Evolutionary conservation across 2,113 vertebrate species (phyloP), one percentile per base, ranked within the genome.

Genomic region (Geococcyx californianus): DNA sequence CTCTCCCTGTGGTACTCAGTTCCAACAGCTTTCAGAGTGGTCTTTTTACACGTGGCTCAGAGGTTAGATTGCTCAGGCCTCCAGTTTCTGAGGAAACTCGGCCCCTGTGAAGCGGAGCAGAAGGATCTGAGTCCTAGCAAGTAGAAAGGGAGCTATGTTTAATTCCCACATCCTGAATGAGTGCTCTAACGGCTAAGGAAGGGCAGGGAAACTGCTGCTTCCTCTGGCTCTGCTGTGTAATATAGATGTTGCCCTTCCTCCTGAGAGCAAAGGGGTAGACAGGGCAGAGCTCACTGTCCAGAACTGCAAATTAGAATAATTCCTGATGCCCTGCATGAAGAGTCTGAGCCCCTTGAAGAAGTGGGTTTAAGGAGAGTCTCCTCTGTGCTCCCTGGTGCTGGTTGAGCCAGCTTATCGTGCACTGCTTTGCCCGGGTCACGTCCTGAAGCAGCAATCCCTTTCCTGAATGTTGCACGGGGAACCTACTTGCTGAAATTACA

Each of bases 121-220:
- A 68, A 68, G 66, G 81, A 82, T 82, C 49, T 5, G 52, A 84
- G 69, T 87, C 74, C 78, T 74, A 79, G 66, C 14, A 2, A 73
- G 74, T 6, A 63, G 64, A 36, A 9, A 1, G 31, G 7, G 84
- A 93, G n/a, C 84, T 82, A 0, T 38, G 58, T 93, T 82, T 82
- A 44, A 93, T 96, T 91, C 87, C 77, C 90, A 82, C 92, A 87
- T 94, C 87, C 92, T 95, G 93, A 87, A 31, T 3, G 26, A 79
- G 58, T 40, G 33, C 92, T 79, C 44, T 64, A 52, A 93, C 90
- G 0, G 0, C 82, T 60, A n/a, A 90, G 92, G 90, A 85, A 82
- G 70, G 74, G 74, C 81, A 79, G 63, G 74, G 90, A 95, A 93
- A 91, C 87, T 93, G 84, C 81, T 94, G 90, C 78, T 97, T 97